These are phyloP conservation scores for Onychorhynchus coronatus DNA, from an alignment of 2,113 vertebrate species.

Conservation along the genomic window DNA sequence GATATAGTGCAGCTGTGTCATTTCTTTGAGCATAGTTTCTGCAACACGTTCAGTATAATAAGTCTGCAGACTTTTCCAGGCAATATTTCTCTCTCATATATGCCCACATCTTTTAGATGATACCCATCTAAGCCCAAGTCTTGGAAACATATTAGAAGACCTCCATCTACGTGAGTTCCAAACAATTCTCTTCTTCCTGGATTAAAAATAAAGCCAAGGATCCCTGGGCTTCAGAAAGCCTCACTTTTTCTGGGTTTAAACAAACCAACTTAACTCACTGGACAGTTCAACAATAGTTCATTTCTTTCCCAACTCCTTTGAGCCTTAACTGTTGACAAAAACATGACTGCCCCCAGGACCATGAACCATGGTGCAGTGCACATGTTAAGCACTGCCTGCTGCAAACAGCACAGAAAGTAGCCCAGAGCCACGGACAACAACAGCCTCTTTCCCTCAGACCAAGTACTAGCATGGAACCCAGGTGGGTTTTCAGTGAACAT, in stretches of 20 bases:
- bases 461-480: neutral
- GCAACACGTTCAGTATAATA: neutral
- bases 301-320: neutral
- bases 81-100: neutral
- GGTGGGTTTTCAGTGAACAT: neutral
- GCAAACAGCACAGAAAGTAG: neutral
- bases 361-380: neutral
- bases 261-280: neutral
- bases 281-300: neutral
- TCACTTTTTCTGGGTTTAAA: neutral
- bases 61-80: neutral
- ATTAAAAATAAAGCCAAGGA: neutral
- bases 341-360: neutral
- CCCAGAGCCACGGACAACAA: neutral
- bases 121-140: neutral
- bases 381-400: rapidly evolving
- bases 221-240: neutral
- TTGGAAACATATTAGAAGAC: neutral
- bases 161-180: neutral
- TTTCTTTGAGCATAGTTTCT: neutral
- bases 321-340: neutral
- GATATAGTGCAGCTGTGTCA: conserved; percentile 1
- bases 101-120: neutral
- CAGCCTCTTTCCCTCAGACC: neutral
- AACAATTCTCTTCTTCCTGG: neutral